Conservation (phyloP, 37 sponge, comb jelly and placozoan species). For the Haliclona indistincta region DNA sequence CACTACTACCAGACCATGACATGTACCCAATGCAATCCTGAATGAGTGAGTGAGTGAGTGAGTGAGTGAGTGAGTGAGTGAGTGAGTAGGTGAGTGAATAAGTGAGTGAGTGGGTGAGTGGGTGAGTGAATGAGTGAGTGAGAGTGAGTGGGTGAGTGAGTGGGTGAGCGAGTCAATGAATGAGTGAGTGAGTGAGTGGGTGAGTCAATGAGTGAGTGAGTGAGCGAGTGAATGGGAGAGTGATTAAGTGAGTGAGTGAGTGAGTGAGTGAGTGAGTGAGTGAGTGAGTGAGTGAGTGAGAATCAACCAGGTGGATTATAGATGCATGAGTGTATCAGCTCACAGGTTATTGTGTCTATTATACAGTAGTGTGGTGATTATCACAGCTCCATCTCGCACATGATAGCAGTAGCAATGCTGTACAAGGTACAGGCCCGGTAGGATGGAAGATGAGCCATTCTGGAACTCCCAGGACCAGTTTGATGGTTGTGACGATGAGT, state of each 20-base stretch:
- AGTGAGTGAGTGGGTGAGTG: background rate
- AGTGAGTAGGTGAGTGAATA: background rate
- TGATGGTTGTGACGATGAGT: background rate
- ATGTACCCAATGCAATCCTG: constrained; percentile 48
- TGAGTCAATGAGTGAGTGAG: background rate
- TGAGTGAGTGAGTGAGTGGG: constrained; percentile 1
- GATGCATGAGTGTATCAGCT: no score
- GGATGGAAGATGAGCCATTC: background rate
- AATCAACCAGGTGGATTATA: no score
- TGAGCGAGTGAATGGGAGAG: background rate
- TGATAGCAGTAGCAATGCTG: constrained; percentile 40
- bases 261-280: no score
- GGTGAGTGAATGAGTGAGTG: background rate
- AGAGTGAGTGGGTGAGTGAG: background rate
- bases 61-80: background rate
- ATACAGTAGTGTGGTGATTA: constrained; percentile 23
- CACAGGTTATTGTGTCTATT: constrained; percentile 34
- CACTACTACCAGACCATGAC: constrained; percentile 32
- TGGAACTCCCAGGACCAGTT: constrained; percentile 13
- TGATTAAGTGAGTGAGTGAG: background rate
- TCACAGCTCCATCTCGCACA: background rate
- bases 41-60: background rate
- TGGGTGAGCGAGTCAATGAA: background rate
- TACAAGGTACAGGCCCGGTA: constrained; percentile 32
- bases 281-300: background rate